Evolutionary conservation across 2,797 vertebrate genomes (phyloP).

Genomic region (Selene dorsalis): DNA sequence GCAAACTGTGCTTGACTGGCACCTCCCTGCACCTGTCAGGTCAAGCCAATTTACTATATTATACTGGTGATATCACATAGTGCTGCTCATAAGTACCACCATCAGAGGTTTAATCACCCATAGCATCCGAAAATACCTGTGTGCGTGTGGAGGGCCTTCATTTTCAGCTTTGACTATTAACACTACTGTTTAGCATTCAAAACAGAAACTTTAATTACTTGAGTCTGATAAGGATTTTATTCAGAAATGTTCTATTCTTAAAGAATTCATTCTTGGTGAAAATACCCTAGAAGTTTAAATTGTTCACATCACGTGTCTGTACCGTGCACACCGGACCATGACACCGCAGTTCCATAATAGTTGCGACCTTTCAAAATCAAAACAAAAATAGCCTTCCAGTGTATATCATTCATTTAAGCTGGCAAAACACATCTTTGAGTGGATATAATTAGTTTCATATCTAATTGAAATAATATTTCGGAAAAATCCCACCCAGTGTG

Average conservation of each 20-base stretch:
- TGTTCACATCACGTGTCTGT: background rate
- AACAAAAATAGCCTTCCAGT: background rate
- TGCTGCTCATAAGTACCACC: background rate
- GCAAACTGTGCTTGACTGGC: background rate
- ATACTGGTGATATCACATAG: background rate
- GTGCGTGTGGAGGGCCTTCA: background rate
- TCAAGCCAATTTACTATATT: background rate
- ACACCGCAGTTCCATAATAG: background rate
- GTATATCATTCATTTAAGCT: background rate
- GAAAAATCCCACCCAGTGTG: background rate
- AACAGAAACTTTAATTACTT: background rate
- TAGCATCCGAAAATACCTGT: background rate
- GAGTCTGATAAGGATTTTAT: background rate
- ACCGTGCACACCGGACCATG: background rate
- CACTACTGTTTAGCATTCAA: background rate
- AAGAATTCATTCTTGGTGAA: background rate
- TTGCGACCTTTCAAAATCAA: background rate
- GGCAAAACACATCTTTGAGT: background rate
- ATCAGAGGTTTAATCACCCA: background rate
- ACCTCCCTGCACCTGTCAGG: background rate
- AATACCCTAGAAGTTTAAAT: background rate
- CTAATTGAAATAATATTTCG: slow-evolving; percentile 3
- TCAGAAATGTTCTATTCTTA: no score
- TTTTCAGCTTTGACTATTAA: background rate
- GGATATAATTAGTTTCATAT: background rate